phyloP scores from a whole-genome alignment of 30 jellyfish, hydroid and myxozoan genomes.

The Hydractinia echinata region DNA sequence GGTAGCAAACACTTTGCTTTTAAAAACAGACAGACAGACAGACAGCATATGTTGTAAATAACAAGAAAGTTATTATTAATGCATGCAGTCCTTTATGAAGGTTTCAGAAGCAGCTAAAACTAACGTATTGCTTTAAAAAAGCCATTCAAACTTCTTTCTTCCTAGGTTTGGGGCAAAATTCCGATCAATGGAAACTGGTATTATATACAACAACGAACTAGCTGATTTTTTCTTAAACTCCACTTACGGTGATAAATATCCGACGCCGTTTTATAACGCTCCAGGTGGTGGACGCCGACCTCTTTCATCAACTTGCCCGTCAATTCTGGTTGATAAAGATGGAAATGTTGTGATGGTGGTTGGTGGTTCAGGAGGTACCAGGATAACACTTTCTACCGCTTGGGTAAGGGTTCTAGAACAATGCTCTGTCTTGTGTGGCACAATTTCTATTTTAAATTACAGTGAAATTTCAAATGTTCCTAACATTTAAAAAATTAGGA shows the following conservation, averaged over 20 bases:
- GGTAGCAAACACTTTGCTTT: too few species aligned
- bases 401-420: slow-evolving; percentile 52
- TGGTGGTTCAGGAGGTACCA: slow-evolving; percentile 98
- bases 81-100: too few species aligned
- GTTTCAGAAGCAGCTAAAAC: too few species aligned
- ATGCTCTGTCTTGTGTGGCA: too few species aligned
- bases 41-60: too few species aligned
- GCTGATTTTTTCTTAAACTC: slow-evolving; percentile 82
- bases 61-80: too few species aligned
- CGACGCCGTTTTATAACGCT: slow-evolving; percentile 74
- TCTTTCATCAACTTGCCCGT: slow-evolving; percentile 87
- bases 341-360: slow-evolving; percentile 82
- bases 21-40: too few species aligned
- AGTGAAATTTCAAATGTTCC: too few species aligned
- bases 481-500: too few species aligned
- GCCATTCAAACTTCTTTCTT: too few species aligned
- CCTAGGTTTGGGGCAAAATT: slow-evolving; percentile 93
- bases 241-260: slow-evolving; percentile 21
- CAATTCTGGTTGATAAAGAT: slow-evolving; percentile 61
- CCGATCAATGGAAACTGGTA: slow-evolving; percentile 86
- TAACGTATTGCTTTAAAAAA: too few species aligned
- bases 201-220: slow-evolving; percentile 82
- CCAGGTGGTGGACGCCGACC: slow-evolving; percentile 94
- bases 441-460: too few species aligned
- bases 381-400: slow-evolving; percentile 88